Percentiles rank a stretch among this genome's conserved stretches.
These are phyloP conservation scores for Xanthia togata DNA, from an alignment of 2,888 invertebrate genomes.

Conservation along the genomic window DNA sequence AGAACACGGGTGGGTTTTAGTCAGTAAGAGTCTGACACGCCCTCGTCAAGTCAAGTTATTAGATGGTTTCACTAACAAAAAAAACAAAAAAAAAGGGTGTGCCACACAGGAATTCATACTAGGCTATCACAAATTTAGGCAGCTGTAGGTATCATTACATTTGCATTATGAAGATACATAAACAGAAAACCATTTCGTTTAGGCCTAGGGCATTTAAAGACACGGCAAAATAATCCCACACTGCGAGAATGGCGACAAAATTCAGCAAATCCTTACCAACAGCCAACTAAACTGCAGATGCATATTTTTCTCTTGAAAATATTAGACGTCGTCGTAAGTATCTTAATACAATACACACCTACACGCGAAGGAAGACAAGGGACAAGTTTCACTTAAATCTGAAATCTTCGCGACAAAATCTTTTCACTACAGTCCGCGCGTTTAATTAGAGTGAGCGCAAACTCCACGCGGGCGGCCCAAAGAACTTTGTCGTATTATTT, in stretches of 20 bases:
- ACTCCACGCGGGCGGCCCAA: constrained; percentile 38
- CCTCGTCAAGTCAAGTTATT: too few species aligned
- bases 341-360: constrained; percentile 79
- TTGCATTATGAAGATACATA: background rate
- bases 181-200: constrained; percentile 3
- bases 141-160: background rate
- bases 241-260: constrained; percentile 29
- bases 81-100: too few species aligned
- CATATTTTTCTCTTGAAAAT: constrained; percentile 54
- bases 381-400: constrained; percentile 84
- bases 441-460: constrained; percentile 60
- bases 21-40: too few species aligned
- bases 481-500: constrained; percentile 57
- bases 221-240: constrained; percentile 29
- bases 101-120: background rate
- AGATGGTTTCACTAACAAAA: too few species aligned
- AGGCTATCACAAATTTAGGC: background rate
- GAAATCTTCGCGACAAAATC: constrained; percentile 80
- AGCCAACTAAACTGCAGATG: constrained; percentile 26
- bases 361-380: constrained; percentile 78
- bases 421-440: constrained; percentile 65
- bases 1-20: too few species aligned
- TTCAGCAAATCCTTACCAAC: constrained; percentile 19
- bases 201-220: background rate
- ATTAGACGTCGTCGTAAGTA: constrained; percentile 64